These are phyloP conservation scores for Oenanthe melanoleuca DNA, from an alignment of 2,113 vertebrate species.

Conservation along the genomic window DNA sequence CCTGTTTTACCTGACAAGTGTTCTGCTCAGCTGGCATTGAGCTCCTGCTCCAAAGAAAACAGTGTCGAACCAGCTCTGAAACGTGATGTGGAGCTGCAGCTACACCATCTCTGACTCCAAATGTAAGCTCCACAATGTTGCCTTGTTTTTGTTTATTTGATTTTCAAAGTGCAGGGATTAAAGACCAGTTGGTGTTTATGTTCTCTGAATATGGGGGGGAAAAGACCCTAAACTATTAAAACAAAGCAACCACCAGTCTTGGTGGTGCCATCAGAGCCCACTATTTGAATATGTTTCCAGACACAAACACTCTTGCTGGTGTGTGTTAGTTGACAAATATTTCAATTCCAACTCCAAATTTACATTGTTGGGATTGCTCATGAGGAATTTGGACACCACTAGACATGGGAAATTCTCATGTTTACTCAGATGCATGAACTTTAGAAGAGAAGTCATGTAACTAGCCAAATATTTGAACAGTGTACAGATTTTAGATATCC, in stretches of 20 bases:
- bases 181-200: not conserved
- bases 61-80: not conserved
- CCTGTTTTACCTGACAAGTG: not conserved
- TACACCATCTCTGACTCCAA: not conserved
- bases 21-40: not conserved
- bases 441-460: not conserved
- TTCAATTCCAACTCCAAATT: not conserved
- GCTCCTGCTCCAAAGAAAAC: not conserved
- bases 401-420: not conserved
- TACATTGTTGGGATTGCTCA: not conserved
- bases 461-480: not conserved
- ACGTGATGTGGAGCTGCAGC: not conserved
- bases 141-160: not conserved
- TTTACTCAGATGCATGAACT: slow-evolving; percentile 25
- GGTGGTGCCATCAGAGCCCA: not conserved
- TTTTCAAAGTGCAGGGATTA: not conserved
- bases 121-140: not conserved
- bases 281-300: not conserved
- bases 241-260: not conserved
- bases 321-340: not conserved
- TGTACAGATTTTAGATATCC: not conserved
- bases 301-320: not conserved
- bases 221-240: fast-evolving
- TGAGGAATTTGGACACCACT: not conserved
- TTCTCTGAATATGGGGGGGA: not conserved